Conservation (phyloP, 2,113 vertebrate species). For the Calyptomena viridis region DNA sequence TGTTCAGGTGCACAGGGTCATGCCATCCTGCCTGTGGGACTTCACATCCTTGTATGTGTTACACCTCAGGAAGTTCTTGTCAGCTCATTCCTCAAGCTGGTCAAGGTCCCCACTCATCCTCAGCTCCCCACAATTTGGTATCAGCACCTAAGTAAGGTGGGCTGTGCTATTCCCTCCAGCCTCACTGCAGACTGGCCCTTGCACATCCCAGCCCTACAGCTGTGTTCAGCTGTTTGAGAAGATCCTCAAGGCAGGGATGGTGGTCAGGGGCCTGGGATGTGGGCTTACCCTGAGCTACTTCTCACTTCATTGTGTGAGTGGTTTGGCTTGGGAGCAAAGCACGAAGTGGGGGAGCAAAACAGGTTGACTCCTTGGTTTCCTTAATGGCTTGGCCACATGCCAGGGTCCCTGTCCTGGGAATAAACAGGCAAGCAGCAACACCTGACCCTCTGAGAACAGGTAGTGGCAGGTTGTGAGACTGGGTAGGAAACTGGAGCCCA, state of each 20-base stretch:
- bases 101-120: background rate
- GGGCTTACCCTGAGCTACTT: background rate
- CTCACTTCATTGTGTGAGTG: background rate
- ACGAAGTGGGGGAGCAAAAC: fast-evolving
- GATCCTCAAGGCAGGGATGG: fast-evolving
- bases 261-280: background rate
- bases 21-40: too few species aligned
- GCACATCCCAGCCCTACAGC: background rate
- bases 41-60: background rate
- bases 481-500: background rate
- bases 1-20: background rate
- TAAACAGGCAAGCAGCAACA: background rate
- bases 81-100: background rate
- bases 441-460: background rate
- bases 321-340: background rate
- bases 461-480: background rate
- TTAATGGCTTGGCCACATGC: background rate
- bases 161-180: background rate
- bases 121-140: background rate
- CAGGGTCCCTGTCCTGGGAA: background rate
- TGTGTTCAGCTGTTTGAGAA: background rate
- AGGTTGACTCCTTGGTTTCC: background rate
- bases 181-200: background rate
- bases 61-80: background rate
- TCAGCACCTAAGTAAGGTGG: background rate